A percentile compares a stretch with the other conserved stretches of the same genome.
Conservation (phyloP, 2,113 vertebrate species). For the Bos indicus region DNA sequence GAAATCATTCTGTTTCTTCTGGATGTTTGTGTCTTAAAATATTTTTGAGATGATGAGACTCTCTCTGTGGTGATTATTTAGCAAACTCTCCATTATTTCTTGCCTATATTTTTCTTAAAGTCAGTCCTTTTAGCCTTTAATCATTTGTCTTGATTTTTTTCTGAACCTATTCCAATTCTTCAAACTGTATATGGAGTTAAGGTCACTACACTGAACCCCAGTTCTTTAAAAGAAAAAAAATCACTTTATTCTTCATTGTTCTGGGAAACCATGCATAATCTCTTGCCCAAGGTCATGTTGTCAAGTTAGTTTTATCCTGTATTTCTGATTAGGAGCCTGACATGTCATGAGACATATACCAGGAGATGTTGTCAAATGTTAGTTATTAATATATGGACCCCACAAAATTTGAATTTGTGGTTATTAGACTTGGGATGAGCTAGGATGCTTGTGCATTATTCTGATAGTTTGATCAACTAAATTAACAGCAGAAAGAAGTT, state of each 20-base stretch:
- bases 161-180: conserved; percentile 42
- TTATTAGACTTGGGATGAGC: neutral
- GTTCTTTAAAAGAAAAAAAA: conserved; percentile 6
- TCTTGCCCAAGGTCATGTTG: neutral
- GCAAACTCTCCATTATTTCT: neutral
- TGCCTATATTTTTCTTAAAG: conserved; percentile 1
- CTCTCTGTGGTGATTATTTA: neutral
- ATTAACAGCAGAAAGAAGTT: neutral
- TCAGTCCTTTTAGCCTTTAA: conserved; percentile 2
- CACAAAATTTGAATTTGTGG: neutral
- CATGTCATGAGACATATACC: neutral
- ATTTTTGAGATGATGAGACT: neutral
- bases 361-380: neutral
- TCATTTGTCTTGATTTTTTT: conserved; percentile 55
- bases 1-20: neutral
- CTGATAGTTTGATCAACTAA: neutral
- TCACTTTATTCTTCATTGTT: conserved; percentile 23
- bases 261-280: conserved; percentile 21
- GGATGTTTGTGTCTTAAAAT: neutral
- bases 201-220: neutral
- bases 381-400: neutral
- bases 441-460: neutral
- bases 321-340: neutral
- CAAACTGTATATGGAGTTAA: neutral
- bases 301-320: neutral